phyloP scores from a whole-genome alignment of 2,888 invertebrate genomes.

The Uloborus plumipes region DNA sequence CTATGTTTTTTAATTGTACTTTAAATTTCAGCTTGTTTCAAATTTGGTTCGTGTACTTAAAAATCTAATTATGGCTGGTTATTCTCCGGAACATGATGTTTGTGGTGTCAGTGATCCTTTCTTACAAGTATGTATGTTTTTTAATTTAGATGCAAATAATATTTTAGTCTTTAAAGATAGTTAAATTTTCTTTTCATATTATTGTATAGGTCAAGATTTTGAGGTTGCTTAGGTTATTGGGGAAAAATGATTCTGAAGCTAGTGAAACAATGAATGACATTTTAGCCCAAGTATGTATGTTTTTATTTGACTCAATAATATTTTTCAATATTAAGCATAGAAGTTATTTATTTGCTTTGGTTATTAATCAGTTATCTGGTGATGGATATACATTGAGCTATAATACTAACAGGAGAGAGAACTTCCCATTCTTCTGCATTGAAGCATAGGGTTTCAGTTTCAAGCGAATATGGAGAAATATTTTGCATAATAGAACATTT shows the following conservation, averaged over 20 bases:
- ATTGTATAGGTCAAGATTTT: slow-evolving; percentile 89
- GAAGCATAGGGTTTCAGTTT: too few species aligned
- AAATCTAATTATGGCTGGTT: slow-evolving; percentile 97
- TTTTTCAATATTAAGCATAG: too few species aligned
- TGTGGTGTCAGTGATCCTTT: slow-evolving; percentile 99
- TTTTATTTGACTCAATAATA: neutral
- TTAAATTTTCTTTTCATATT: slow-evolving; percentile 68
- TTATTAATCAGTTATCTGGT: neutral
- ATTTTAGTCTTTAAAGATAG: neutral
- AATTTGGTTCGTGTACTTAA: slow-evolving; percentile 98
- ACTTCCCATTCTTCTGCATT: too few species aligned
- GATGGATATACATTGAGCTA: too few species aligned
- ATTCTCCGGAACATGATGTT: slow-evolving; percentile 99
- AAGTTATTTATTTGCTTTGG: too few species aligned
- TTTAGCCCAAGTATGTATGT: slow-evolving; percentile 83
- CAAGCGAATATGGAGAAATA: too few species aligned
- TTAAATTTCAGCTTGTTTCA: slow-evolving; percentile 87
- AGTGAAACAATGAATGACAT: slow-evolving; percentile 99
- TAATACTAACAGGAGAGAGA: too few species aligned
- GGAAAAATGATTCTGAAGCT: slow-evolving; percentile 95
- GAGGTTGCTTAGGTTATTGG: slow-evolving; percentile 91
- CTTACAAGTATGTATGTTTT: slow-evolving; percentile 83
- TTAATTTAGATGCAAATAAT: neutral
- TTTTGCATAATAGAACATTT: too few species aligned
- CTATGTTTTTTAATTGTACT: neutral